phyloP scores from a whole-genome alignment of 2,113 vertebrate genomes.

The Xenopus laevis region DNA sequence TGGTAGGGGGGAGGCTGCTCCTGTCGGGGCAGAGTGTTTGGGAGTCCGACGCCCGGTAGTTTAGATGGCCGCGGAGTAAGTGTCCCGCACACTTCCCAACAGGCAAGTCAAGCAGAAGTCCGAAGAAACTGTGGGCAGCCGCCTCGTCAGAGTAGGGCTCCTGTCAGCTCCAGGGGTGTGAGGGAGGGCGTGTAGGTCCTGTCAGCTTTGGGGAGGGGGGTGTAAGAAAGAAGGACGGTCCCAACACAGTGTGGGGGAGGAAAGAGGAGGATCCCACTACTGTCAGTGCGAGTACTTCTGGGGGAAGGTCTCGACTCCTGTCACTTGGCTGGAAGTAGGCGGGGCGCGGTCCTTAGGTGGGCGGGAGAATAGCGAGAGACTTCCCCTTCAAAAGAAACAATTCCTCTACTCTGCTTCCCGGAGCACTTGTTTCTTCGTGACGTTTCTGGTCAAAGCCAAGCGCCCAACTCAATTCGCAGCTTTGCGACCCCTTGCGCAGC shows the following conservation, averaged over 20 bases:
- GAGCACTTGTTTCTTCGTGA: not conserved
- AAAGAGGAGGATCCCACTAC: not conserved
- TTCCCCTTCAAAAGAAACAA: no score
- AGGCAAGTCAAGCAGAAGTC: not conserved
- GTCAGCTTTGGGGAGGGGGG: conserved; percentile 6
- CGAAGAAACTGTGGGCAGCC: not conserved
- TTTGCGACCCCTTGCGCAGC: conserved; percentile 29
- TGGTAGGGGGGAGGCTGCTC: no score
- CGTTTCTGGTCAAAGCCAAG: conserved; percentile 18
- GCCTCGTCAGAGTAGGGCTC: not conserved
- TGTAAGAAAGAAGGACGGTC: not conserved
- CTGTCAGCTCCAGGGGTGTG: not conserved
- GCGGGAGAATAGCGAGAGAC: not conserved
- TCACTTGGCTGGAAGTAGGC: not conserved
- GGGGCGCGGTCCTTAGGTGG: not conserved
- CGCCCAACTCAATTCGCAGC: not conserved
- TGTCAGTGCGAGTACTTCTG: conserved; percentile 8
- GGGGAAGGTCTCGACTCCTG: not conserved
- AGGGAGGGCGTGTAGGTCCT: not conserved
- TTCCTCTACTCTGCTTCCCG: not conserved
- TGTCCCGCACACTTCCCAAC: not conserved
- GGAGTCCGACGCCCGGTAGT: not conserved
- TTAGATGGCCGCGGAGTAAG: not conserved
- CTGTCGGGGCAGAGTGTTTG: no score
- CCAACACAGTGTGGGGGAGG: conserved; percentile 4